Evolutionary conservation across 2,888 invertebrate species (phyloP).

Genomic region (Dorcus parallelipipedus): DNA sequence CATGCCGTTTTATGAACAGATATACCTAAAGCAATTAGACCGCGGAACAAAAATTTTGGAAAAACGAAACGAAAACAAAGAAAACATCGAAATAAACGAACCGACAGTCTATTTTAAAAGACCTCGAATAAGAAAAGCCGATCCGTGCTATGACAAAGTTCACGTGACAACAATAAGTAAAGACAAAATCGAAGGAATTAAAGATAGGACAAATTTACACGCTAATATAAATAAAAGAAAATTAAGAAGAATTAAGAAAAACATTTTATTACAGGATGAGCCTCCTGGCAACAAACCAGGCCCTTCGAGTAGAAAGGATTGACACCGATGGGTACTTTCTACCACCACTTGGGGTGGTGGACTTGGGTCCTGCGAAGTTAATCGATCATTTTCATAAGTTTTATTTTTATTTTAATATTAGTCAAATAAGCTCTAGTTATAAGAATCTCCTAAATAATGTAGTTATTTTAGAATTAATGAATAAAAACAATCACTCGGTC

Average conservation of each 20-base stretch:
- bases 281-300: slow-evolving; percentile 17
- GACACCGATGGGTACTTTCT: slow-evolving; percentile 6
- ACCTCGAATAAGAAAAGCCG: slow-evolving; percentile 1
- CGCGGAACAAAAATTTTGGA: slow-evolving; percentile 6
- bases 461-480: slow-evolving; percentile 16
- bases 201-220: slow-evolving; percentile 10
- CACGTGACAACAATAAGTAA: not conserved
- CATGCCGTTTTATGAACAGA: slow-evolving; percentile 6
- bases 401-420: slow-evolving; percentile 27
- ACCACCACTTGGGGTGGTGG: too few species aligned
- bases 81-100: slow-evolving; percentile 4
- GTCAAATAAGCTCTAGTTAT: slow-evolving; percentile 18
- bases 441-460: slow-evolving; percentile 16
- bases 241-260: slow-evolving; percentile 22
- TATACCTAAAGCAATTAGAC: slow-evolving; percentile 12
- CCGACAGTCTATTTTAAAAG: not conserved
- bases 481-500: not conserved
- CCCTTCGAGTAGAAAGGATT: slow-evolving; percentile 20
- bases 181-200: slow-evolving; percentile 11
- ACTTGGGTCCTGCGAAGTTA: slow-evolving; percentile 17
- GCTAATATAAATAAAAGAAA: slow-evolving; percentile 16
- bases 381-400: slow-evolving; percentile 25
- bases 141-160: slow-evolving; percentile 11
- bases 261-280: slow-evolving; percentile 19
- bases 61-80: slow-evolving; percentile 10